These are phyloP conservation scores for Cantharis lateralis DNA, from an alignment of 2,888 invertebrate species.

Conservation along the genomic window DNA sequence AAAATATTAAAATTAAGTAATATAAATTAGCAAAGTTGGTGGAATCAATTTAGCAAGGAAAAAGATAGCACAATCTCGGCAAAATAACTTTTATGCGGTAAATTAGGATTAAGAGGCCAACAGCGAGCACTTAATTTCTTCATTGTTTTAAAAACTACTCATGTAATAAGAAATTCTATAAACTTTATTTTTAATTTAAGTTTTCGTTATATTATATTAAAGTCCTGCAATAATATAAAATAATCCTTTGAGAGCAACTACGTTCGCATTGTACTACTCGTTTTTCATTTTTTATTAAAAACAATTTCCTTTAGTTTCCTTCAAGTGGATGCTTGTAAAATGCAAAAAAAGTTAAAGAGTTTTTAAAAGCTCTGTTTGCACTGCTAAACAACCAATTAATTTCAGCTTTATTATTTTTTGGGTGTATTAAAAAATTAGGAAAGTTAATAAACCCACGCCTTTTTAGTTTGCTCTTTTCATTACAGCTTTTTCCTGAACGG, in stretches of 20 bases:
- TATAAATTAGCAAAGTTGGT: conserved; percentile 30
- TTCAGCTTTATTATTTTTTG: neutral
- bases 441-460: neutral
- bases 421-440: neutral
- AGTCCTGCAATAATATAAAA: neutral
- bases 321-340: neutral
- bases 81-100: conserved; percentile 15
- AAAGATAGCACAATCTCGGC: conserved; percentile 17
- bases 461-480: neutral
- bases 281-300: neutral
- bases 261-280: neutral
- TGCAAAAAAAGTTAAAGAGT: neutral
- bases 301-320: neutral
- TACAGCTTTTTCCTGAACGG: neutral
- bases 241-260: neutral
- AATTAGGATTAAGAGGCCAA: conserved; percentile 27
- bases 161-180: neutral
- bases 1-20: conserved; percentile 29
- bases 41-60: conserved; percentile 22
- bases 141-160: conserved; percentile 15
- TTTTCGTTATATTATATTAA: neutral
- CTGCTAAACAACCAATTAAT: neutral
- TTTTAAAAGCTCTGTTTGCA: neutral
- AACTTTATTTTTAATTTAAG: neutral
- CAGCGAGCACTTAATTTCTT: conserved; percentile 15